These are phyloP conservation scores for Chaetodon auriga DNA, from an alignment of 2,113 vertebrate genomes.

Conservation along the genomic window DNA sequence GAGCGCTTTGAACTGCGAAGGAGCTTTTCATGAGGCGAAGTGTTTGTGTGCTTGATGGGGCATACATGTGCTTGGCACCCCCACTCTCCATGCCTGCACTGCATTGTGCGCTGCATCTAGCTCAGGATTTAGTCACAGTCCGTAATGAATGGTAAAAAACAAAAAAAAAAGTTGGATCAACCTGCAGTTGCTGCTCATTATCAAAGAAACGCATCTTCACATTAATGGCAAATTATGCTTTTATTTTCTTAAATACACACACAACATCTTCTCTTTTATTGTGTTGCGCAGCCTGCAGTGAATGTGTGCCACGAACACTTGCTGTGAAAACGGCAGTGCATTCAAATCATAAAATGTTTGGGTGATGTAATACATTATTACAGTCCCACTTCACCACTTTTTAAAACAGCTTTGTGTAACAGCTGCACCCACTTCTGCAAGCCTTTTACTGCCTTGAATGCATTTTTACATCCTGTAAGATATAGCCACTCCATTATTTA, in stretches of 20 bases:
- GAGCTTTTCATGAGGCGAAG: conserved; percentile 26
- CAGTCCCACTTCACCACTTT: background rate
- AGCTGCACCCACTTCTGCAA: background rate
- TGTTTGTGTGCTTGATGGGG: conserved; percentile 53
- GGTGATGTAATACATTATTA: background rate
- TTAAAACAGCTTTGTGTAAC: no score
- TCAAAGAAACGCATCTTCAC: background rate
- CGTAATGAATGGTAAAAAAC: background rate
- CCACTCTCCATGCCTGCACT: conserved; percentile 39
- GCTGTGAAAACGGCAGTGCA: background rate
- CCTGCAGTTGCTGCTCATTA: background rate
- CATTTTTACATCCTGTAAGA: background rate
- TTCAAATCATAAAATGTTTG: background rate
- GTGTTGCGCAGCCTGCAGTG: no score
- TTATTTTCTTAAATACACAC: background rate
- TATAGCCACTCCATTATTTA: no score
- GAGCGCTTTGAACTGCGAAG: background rate
- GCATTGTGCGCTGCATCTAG: conserved; percentile 34
- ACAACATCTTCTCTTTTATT: background rate
- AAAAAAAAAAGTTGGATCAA: background rate
- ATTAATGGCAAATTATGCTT: background rate
- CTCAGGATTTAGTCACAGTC: background rate
- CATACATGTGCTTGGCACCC: conserved; percentile 71
- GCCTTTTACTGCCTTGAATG: background rate
- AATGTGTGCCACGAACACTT: background rate